A percentile compares a stretch with the other conserved stretches of the same genome.
phyloP scores from a whole-genome alignment of 2,888 invertebrate species.

The Sinopyrophorus schimmeli region DNA sequence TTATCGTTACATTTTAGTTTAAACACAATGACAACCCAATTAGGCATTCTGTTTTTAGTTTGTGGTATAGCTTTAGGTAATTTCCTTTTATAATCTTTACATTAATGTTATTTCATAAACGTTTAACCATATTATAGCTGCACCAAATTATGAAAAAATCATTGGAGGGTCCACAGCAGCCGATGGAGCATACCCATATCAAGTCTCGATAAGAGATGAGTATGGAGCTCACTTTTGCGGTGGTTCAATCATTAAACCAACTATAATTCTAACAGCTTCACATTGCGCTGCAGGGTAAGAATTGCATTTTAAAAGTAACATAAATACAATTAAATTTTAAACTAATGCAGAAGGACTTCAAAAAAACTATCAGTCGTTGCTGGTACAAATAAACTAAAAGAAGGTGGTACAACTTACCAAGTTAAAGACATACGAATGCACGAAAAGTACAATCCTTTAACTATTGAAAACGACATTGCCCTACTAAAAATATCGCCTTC shows the following conservation, averaged over 20 bases:
- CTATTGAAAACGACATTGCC: conserved; percentile 52
- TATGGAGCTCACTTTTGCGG: conserved; percentile 64
- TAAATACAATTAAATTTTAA: too few species aligned
- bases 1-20: too few species aligned
- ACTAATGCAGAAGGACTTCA: too few species aligned
- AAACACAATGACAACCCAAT: too few species aligned
- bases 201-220: conserved; percentile 57
- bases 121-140: too few species aligned
- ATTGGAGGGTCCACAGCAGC: conserved; percentile 60
- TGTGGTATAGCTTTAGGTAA: too few species aligned
- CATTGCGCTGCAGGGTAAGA: conserved; percentile 37
- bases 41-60: too few species aligned
- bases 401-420: background rate
- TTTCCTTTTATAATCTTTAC: too few species aligned
- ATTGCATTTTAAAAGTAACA: background rate
- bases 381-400: conserved; percentile 31
- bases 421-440: background rate
- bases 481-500: conserved; percentile 50
- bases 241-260: conserved; percentile 60
- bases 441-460: background rate
- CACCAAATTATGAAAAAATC: too few species aligned
- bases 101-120: too few species aligned
- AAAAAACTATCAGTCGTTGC: conserved; percentile 34
- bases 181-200: conserved; percentile 59
- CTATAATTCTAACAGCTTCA: conserved; percentile 46